Evolutionary conservation across 2,888 invertebrate genomes (phyloP), one percentile per base, ranked within the genome.

Genomic region (Aquatica leii): DNA sequence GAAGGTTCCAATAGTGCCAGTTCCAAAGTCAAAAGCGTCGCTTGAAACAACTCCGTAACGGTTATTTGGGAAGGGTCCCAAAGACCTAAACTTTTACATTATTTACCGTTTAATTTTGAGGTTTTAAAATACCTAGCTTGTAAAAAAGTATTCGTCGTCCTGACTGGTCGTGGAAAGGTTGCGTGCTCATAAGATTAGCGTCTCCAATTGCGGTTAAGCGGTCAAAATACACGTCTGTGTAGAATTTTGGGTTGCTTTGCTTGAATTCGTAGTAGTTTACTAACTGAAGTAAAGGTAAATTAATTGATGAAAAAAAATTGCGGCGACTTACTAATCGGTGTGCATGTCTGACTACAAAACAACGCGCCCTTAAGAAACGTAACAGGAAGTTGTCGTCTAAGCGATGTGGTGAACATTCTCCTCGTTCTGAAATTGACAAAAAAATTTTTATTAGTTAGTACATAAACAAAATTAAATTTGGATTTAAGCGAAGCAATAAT

Each of bases 211-310:
- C 82, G 24, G 84, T 82, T 69, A 93, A 80, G 46, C 89, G 85
- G 57, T 88, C 69, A 0, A 91, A 90, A 63, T 86, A 86, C 0
- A 93, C 85, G 65, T 88, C 86, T 60, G 88, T 86, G 69, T 89
- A 89, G 62, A 89, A 84, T 48, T 87, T 85, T 1, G 89, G 87
- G 75, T 93, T 89, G 11, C 88, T 86, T 74, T 90, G 89, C 72
- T 89, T 90, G 77, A 93, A 93, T 68, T 86, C 85, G 74, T 87
- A 90, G 78, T 93, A 93, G 75, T 90, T 91, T 53, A 88, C 88
- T 69, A 93, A 80, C 91, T 91, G 81, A 71, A 86, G 82, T n/a
- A 17, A n/a, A n/a, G 14, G 2, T 24, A 24, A 24, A 24, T 24
- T 24, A 24, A 24, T 24, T 24, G 2, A 24, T 4, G 6, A 6